These are phyloP conservation scores for Athetis lepigone DNA, from an alignment of 2,888 invertebrate genomes.

Conservation along the genomic window DNA sequence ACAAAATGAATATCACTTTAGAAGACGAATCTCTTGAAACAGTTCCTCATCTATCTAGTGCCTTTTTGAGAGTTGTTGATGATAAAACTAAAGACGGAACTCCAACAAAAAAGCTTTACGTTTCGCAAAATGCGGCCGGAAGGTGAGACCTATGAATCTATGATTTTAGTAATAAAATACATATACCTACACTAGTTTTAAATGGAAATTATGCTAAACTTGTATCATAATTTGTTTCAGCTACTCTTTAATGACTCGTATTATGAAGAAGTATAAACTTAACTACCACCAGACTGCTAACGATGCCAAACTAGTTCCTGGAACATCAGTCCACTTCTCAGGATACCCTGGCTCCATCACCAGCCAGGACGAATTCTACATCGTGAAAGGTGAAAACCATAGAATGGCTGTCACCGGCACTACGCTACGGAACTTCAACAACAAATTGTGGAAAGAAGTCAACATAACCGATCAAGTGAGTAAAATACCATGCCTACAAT, in stretches of 20 bases:
- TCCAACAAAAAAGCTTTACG: slow-evolving; percentile 89
- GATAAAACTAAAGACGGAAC: slow-evolving; percentile 81
- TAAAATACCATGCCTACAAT: slow-evolving; percentile 23
- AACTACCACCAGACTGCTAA: slow-evolving; percentile 92
- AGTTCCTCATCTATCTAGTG: slow-evolving; percentile 90
- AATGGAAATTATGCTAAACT: background rate
- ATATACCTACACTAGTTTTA: background rate
- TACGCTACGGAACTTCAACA: slow-evolving; percentile 94
- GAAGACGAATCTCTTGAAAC: slow-evolving; percentile 73
- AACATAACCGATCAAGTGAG: slow-evolving; percentile 91
- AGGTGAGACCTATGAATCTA: slow-evolving; percentile 79
- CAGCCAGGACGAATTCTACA: slow-evolving; percentile 96
- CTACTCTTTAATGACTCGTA: slow-evolving; percentile 95
- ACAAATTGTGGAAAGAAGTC: slow-evolving; percentile 92
- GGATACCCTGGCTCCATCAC: slow-evolving; percentile 96
- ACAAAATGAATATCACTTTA: slow-evolving; percentile 84
- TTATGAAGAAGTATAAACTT: slow-evolving; percentile 96
- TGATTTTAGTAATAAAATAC: background rate
- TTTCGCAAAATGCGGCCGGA: slow-evolving; percentile 95
- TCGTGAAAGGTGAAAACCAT: slow-evolving; percentile 90
- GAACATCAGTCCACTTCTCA: slow-evolving; percentile 93
- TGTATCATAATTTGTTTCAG: slow-evolving; percentile 77
- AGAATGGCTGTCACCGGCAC: slow-evolving; percentile 94
- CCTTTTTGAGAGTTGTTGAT: slow-evolving; percentile 91
- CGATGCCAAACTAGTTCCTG: slow-evolving; percentile 90